phyloP scores from a whole-genome alignment of 1,140 invertebrate species.

The Diabrotica undecimpunctata region DNA sequence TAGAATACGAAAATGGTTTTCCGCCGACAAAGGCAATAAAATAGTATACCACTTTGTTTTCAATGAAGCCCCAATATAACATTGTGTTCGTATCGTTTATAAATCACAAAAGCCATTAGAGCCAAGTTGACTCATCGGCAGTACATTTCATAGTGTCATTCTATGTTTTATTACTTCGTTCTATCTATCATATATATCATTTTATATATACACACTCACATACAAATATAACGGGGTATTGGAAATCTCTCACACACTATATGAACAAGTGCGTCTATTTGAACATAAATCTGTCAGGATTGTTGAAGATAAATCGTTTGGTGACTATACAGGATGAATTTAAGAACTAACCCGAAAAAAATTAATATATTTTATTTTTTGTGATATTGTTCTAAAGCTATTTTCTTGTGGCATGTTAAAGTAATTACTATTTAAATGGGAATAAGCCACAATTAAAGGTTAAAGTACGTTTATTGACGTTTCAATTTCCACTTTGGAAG shows the following conservation, averaged over 20 bases:
- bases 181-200: conserved; percentile 31
- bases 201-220: conserved; percentile 5
- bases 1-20: not conserved
- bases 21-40: not conserved
- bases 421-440: too few relatives aligned
- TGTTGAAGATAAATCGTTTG: not conserved
- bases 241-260: conserved; percentile 19
- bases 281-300: conserved; percentile 29
- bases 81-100: conserved; percentile 8
- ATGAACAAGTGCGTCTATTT: conserved; percentile 18
- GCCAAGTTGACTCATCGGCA: conserved; percentile 29
- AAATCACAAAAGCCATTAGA: conserved; percentile 19
- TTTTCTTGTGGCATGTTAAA: too few relatives aligned
- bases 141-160: conserved; percentile 28
- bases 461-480: too few relatives aligned
- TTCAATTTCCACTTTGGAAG: too few relatives aligned
- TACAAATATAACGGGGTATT: conserved; percentile 26
- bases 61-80: conserved; percentile 2
- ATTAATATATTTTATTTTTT: too few relatives aligned
- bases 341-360: too few relatives aligned
- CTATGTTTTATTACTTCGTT: conserved; percentile 29
- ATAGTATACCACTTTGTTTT: conserved; percentile 1
- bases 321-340: conserved; percentile 13
- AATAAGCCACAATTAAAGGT: too few relatives aligned
- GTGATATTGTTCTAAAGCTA: too few relatives aligned